A percentile compares a stretch with the other conserved stretches of the same genome.
phyloP scores from a whole-genome alignment of 1,140 invertebrate genomes.

The Uloborus diversus region DNA sequence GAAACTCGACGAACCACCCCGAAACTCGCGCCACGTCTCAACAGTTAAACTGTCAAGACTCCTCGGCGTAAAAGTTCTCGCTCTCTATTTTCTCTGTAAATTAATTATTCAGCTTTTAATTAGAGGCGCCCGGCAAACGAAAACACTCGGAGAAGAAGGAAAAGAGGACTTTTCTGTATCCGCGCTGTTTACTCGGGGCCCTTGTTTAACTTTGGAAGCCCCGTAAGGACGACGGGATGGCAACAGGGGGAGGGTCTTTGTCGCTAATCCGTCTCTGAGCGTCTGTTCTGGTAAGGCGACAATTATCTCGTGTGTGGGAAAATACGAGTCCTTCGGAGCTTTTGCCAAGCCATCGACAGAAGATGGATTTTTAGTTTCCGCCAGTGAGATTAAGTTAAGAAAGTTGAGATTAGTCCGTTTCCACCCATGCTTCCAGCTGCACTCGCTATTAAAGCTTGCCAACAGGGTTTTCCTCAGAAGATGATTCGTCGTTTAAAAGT shows the following conservation, averaged over 20 bases:
- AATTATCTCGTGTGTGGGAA: constrained; percentile 50
- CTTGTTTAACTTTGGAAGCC: constrained; percentile 47
- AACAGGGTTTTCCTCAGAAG: background rate
- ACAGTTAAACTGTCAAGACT: constrained; percentile 52
- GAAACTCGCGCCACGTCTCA: constrained; percentile 47
- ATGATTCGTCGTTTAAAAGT: no score
- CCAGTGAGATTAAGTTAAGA: constrained; percentile 43
- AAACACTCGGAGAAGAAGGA: constrained; percentile 50
- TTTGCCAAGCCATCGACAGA: no score
- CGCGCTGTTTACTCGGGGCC: constrained; percentile 37
- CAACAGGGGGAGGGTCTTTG: background rate
- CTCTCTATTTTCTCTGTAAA: constrained; percentile 55
- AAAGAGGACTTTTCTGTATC: constrained; percentile 42
- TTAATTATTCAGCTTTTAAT: constrained; percentile 54
- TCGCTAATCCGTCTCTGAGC: constrained; percentile 35
- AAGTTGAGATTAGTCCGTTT: constrained; percentile 19
- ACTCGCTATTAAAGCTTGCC: constrained; percentile 17
- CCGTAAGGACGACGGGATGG: constrained; percentile 20
- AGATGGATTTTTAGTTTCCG: constrained; percentile 49
- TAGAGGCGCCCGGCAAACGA: constrained; percentile 43
- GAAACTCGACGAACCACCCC: constrained; percentile 6
- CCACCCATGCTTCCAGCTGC: background rate
- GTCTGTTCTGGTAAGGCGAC: constrained; percentile 19
- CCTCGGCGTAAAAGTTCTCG: constrained; percentile 45
- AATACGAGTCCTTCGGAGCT: no score